Evolutionary conservation across 2,888 invertebrate genomes (phyloP).

Genomic region (Cerceris ruficornis): DNA sequence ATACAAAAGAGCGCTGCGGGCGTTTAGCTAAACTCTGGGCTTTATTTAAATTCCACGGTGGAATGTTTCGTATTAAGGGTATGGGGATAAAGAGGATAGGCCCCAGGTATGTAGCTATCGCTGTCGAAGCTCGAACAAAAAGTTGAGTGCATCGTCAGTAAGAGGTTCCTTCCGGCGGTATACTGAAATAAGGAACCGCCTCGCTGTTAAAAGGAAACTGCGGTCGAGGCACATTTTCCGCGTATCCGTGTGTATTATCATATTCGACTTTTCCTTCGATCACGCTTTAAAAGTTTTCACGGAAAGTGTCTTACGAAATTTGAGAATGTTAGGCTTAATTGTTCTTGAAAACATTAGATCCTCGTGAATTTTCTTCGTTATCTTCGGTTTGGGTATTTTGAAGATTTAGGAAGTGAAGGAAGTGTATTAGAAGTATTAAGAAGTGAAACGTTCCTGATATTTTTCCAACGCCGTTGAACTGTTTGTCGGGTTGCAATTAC

Average conservation of each 20-base stretch:
- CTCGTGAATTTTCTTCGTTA: no score
- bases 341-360: no score
- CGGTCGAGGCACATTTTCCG: constrained; percentile 11
- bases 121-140: constrained; percentile 42
- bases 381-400: no score
- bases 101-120: constrained; percentile 31
- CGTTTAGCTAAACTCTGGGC: constrained; percentile 65
- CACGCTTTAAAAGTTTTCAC: background rate
- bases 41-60: constrained; percentile 77
- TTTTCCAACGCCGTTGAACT: no score
- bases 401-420: no score
- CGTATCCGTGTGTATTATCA: constrained; percentile 34
- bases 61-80: constrained; percentile 72
- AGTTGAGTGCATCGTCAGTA: constrained; percentile 40
- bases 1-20: constrained; percentile 26
- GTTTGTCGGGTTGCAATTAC: background rate
- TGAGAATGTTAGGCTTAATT: background rate
- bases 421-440: no score
- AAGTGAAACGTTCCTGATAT: no score
- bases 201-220: constrained; percentile 29
- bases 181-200: constrained; percentile 37
- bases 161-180: constrained; percentile 34
- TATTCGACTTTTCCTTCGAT: constrained; percentile 13
- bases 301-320: background rate
- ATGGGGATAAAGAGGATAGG: constrained; percentile 16